Evolutionary conservation across 2,888 invertebrate genomes (phyloP).

Genomic region (Cantharis lateralis): DNA sequence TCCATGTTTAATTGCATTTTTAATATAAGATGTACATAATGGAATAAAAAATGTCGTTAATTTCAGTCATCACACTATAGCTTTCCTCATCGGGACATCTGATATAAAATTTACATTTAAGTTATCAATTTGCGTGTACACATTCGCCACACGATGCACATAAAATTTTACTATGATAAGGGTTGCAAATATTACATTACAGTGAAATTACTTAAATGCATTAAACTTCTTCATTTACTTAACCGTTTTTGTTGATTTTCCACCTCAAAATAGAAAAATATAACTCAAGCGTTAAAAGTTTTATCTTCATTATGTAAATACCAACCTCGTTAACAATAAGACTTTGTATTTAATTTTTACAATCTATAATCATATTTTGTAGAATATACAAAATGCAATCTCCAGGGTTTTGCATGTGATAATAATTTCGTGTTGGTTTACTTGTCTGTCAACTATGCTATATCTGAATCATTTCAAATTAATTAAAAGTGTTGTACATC

Average conservation of each 20-base stretch:
- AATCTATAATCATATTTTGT: conserved; percentile 17
- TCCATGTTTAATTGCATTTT: neutral
- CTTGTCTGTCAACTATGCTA: conserved; percentile 12
- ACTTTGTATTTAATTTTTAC: conserved; percentile 4
- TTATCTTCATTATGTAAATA: neutral
- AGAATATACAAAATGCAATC: conserved; percentile 15
- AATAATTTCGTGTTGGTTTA: conserved; percentile 6
- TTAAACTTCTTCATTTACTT: conserved; percentile 34
- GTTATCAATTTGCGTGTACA: conserved; percentile 14
- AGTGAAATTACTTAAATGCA: conserved; percentile 2
- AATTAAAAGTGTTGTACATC: conserved; percentile 11
- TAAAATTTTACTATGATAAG: neutral
- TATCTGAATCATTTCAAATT: conserved; percentile 25
- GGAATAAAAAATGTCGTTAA: neutral
- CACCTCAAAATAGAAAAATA: neutral
- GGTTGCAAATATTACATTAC: conserved; percentile 3
- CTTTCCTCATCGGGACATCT: neutral
- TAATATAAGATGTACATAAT: neutral
- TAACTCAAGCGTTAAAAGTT: neutral
- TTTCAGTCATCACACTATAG: neutral
- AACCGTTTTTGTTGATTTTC: neutral
- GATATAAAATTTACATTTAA: neutral
- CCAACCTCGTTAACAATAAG: neutral
- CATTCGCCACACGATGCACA: neutral
- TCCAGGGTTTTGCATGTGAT: conserved; percentile 23